phyloP scores from a whole-genome alignment of 1,140 invertebrate genomes.

The Euura saliciscinereae region DNA sequence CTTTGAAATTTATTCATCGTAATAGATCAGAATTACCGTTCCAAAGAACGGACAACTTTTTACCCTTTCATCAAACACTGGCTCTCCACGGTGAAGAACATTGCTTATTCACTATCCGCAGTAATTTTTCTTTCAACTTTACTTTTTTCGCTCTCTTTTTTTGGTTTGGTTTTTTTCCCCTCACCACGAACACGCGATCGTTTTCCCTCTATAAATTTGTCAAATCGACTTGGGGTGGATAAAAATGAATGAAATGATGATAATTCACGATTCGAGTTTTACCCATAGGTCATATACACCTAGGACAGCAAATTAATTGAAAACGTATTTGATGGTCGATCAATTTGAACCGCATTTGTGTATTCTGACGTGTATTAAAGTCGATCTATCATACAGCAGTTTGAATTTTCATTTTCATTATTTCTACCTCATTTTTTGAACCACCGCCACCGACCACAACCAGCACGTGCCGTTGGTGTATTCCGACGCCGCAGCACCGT shows the following conservation, averaged over 20 bases:
- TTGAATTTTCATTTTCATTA: background rate
- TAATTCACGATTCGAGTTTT: background rate
- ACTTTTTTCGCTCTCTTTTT: background rate
- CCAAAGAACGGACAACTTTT: background rate
- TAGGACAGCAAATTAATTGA: background rate
- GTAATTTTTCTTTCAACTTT: background rate
- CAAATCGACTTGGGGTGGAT: background rate
- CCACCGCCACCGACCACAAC: too few species aligned
- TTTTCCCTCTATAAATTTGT: too few species aligned
- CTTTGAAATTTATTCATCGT: background rate
- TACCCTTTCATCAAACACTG: background rate
- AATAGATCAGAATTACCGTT: background rate
- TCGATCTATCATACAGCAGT: background rate
- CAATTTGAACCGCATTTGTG: background rate
- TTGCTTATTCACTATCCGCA: background rate
- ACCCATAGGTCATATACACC: background rate
- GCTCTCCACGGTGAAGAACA: background rate
- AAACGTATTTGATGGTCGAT: background rate
- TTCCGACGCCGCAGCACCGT: background rate
- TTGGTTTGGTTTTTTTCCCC: background rate
- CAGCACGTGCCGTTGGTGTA: too few species aligned
- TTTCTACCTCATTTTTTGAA: background rate
- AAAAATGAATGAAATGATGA: background rate
- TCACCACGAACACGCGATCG: background rate
- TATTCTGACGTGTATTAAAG: background rate